A percentile compares a stretch with the other conserved stretches of the same genome.
phyloP scores from a whole-genome alignment of 2,113 vertebrate species.

The Capreolus pygargus region DNA sequence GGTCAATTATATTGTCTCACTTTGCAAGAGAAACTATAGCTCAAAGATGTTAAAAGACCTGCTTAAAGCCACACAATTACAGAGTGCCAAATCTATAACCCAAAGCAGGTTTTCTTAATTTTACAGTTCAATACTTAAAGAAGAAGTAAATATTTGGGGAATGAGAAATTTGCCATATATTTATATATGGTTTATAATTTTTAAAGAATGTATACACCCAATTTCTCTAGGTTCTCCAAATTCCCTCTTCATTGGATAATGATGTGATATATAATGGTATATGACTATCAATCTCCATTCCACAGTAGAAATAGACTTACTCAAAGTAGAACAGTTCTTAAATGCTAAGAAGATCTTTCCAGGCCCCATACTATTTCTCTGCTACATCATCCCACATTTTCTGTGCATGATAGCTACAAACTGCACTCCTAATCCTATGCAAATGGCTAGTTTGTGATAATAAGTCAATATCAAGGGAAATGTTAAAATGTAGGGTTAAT shows the following conservation, averaged over 20 bases:
- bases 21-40: background rate
- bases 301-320: background rate
- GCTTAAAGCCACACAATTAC: background rate
- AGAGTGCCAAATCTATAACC: background rate
- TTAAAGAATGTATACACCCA: background rate
- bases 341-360: background rate
- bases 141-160: background rate
- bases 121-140: background rate
- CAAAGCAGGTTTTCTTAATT: background rate
- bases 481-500: background rate
- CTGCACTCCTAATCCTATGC: background rate
- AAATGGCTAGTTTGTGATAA: background rate
- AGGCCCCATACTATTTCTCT: background rate
- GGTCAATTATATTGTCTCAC: background rate
- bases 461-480: background rate
- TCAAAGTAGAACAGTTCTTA: background rate
- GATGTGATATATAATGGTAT: background rate
- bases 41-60: background rate
- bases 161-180: background rate
- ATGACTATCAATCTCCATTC: background rate
- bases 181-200: background rate
- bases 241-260: background rate
- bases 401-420: background rate
- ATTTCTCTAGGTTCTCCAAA: background rate
- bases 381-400: background rate